Conservation (phyloP, 2,113 vertebrate genomes). For the Ochotona curzoniae region DNA sequence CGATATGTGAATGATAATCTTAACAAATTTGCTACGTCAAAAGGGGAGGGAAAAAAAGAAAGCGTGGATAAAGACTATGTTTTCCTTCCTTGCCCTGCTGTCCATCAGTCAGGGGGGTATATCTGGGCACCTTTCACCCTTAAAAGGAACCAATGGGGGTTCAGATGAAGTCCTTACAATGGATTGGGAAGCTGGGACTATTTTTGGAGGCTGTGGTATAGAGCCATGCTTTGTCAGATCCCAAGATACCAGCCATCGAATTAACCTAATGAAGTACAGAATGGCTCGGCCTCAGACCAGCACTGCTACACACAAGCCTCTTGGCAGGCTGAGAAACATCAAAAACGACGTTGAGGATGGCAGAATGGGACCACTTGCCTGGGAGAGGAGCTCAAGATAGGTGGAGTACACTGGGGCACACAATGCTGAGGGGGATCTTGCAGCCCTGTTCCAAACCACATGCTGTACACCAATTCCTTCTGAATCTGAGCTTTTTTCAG, state of each 20-base stretch:
- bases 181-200: background rate
- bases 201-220: background rate
- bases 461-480: background rate
- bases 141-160: background rate
- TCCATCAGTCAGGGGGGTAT: background rate
- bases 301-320: conserved; percentile 56
- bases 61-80: background rate
- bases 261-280: conserved; percentile 58
- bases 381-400: background rate
- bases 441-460: background rate
- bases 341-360: conserved; percentile 16
- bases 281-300: conserved; percentile 38
- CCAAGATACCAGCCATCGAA: background rate
- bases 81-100: background rate
- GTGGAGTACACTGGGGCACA: background rate
- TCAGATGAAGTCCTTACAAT: background rate
- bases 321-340: conserved; percentile 59
- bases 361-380: background rate
- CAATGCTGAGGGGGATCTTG: background rate
- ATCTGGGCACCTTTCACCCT: background rate
- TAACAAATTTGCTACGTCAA: background rate
- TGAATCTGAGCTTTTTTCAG: background rate
- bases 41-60: background rate
- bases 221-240: background rate
- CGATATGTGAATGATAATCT: background rate